Conservation (phyloP, 2,888 invertebrate genomes). For the Plutella xylostella region DNA sequence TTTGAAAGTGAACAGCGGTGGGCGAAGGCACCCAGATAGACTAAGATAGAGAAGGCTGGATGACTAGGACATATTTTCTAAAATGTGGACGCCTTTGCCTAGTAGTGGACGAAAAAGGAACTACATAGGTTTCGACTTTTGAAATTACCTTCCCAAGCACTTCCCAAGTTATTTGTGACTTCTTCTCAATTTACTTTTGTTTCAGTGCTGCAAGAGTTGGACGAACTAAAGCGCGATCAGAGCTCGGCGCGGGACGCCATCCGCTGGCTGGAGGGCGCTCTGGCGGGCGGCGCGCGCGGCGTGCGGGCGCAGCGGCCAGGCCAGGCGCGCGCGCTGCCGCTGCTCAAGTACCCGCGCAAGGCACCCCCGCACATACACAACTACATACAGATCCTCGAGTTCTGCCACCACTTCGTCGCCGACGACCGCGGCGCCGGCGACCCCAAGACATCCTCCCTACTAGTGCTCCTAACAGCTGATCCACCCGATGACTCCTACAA, state of each 20-base stretch:
- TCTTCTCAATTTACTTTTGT: constrained; percentile 16
- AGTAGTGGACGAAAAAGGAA: no score
- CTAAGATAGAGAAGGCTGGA: no score
- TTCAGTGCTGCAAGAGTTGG: constrained; percentile 88
- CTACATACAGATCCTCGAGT: constrained; percentile 85
- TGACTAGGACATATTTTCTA: no score
- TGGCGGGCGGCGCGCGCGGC: constrained; percentile 88
- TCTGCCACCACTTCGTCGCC: constrained; percentile 79
- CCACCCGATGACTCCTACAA: constrained; percentile 48
- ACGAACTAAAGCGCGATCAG: constrained; percentile 87
- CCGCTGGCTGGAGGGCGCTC: constrained; percentile 91
- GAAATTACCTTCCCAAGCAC: no score
- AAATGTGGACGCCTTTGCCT: no score
- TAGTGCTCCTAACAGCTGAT: constrained; percentile 82
- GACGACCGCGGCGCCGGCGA: constrained; percentile 53
- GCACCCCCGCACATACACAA: constrained; percentile 69
- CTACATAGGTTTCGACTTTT: no score
- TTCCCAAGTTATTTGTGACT: no score
- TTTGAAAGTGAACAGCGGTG: no score
- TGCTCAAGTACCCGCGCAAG: constrained; percentile 61
- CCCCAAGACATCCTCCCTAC: constrained; percentile 66
- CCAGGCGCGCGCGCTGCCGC: constrained; percentile 78
- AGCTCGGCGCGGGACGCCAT: constrained; percentile 90
- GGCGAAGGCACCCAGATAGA: no score
- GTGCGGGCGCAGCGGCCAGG: constrained; percentile 88